Base-by-base conservation (phyloP, 1,140 invertebrate genomes). In the Drosophila seguyi region DNA sequence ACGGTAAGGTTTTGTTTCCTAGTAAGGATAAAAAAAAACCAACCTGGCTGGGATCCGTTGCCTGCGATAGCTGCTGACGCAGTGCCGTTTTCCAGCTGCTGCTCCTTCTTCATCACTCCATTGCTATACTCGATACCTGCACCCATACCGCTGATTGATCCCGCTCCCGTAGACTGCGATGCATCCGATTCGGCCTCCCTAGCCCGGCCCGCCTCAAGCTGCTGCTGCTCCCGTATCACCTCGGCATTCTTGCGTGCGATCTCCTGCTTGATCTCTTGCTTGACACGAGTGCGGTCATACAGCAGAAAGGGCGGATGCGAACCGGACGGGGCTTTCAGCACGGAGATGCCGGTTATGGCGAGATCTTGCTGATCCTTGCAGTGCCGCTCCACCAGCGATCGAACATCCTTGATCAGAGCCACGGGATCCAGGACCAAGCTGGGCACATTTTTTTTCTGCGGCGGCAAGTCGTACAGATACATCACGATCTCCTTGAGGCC, bases 401-500 rank as follows among this genome's bases (percentile, higher is more conserved):
- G 94, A 0, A 98, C 96, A 90, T 99, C 98, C 63, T 96, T 95
- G 45, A 99, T 96, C 6, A 99, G 93, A 1, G 96, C 96, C 38
- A 98, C 97, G 1, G 98, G 97, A 93, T 99, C 97, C 1, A 95
- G 94, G 22, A 99, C 95, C 27, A 99, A 93, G 82, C 98, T 97
- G 14, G 98, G 98, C 36, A 99, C 97, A 80, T 96, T 97, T 92
- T 98, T 98, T 83, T 98, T 98, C 25, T 96, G 96, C 0, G 96
- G 95, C 29, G 98, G 98, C 72, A 99, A 92, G 91, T 96, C 95
- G 86, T 98, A 97, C 6, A 99, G 93, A 93, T 98, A 99, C 94
- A 98, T 96, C 6, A 99, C 96, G 81, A 99, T 98, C 50, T 96
- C 95, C 94, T 98, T 98, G 0, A 98, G 94, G 6, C 98, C 98